Conservation (phyloP, 2,797 vertebrate species). For the Artibeus jamaicensis region DNA sequence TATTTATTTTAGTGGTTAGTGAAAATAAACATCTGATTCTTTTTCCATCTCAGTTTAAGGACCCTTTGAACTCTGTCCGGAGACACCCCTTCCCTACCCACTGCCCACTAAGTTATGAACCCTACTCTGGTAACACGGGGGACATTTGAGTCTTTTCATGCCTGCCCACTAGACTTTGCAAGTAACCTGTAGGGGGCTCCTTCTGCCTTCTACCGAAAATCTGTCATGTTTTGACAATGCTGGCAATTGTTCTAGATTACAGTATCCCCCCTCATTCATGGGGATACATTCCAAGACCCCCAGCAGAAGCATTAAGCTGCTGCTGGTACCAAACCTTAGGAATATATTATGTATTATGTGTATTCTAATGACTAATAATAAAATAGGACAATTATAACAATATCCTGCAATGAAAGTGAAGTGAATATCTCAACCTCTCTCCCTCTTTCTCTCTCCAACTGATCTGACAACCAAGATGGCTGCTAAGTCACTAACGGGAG, state of each 20-base stretch:
- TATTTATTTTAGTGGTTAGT: neutral
- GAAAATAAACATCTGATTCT: neutral
- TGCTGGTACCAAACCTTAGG: neutral
- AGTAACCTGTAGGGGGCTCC: neutral
- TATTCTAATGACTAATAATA: neutral
- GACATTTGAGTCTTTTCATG: neutral
- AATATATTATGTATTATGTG: neutral
- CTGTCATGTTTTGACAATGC: neutral
- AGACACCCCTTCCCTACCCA: neutral
- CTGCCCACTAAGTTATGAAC: neutral
- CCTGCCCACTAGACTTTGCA: neutral
- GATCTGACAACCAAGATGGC: neutral
- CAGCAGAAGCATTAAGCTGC: neutral
- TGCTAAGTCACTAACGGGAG: neutral
- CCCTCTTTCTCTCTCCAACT: neutral
- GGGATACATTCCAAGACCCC: neutral
- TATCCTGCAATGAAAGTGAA: neutral
- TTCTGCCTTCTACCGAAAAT: slow-evolving; percentile 12
- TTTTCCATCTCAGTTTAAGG: neutral
- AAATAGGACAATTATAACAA: neutral
- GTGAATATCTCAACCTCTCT: neutral
- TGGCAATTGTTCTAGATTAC: neutral
- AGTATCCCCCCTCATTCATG: neutral
- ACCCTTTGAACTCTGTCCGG: neutral
- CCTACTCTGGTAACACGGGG: neutral